phyloP scores from a whole-genome alignment of 2,888 invertebrate genomes.

The Sacculina carcini region DNA sequence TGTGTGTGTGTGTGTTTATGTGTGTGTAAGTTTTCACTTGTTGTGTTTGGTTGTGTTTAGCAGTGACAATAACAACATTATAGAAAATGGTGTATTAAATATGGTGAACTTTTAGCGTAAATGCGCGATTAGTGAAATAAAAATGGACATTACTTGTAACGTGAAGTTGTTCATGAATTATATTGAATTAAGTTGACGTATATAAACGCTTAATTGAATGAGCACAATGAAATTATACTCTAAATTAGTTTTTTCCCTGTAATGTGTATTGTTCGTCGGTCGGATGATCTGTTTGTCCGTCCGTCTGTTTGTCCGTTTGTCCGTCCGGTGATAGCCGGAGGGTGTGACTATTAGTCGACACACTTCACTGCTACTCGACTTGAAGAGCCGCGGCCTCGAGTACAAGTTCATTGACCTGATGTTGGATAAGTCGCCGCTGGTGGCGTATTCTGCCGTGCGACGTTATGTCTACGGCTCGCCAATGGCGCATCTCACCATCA shows the following conservation, averaged over 20 bases:
- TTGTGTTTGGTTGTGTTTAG: too few species aligned
- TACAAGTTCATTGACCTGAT: conserved; percentile 26
- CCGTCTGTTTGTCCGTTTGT: not conserved
- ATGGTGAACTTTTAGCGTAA: too few species aligned
- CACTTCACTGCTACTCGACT: conserved; percentile 27
- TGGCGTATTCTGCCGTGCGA: conserved; percentile 23
- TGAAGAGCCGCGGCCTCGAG: conserved; percentile 25
- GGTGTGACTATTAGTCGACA: conserved; percentile 27
- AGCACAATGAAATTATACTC: too few species aligned
- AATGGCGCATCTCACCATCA: conserved; percentile 23
- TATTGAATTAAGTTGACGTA: too few species aligned
- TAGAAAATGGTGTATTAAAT: too few species aligned
- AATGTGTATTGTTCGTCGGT: not conserved
- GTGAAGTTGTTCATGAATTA: too few species aligned
- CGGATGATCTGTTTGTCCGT: not conserved
- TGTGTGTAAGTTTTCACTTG: too few species aligned
- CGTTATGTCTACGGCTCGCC: conserved; percentile 28
- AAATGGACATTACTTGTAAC: too few species aligned
- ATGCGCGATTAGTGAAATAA: too few species aligned
- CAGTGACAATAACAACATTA: too few species aligned
- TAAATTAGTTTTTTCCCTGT: not conserved
- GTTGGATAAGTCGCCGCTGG: conserved; percentile 26
- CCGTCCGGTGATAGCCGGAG: conserved; percentile 20
- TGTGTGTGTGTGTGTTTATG: too few species aligned
- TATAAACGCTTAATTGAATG: too few species aligned